Evolutionary conservation across 2,888 invertebrate genomes (phyloP), one percentile per base, ranked within the genome.

Genomic region (Protonemura montana): DNA sequence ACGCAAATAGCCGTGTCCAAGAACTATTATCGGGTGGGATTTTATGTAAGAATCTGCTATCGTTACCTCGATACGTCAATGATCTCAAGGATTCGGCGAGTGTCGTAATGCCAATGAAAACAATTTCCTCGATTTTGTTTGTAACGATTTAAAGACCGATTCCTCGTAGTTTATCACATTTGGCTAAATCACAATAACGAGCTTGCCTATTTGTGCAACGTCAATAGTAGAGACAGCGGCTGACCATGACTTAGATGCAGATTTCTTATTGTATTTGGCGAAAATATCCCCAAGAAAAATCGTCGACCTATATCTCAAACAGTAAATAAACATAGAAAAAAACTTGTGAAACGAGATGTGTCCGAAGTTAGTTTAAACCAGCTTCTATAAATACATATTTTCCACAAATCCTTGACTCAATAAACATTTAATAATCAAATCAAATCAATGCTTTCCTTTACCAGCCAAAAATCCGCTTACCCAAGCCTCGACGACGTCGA

Each of bases 401-500:
- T 1, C 59, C 59, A 21, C 59, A 21, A 2, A 59, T 59, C 59
- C 59, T 59, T 59, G 59, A 59, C 59, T 59, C 21, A 21, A 59
- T 59, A 59, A 59, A 59, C 59, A 59, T 59, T 59, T 59, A 13
- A 59, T 59, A 59, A 59, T 59, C 59, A 59, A 21, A 59, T 59
- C 13, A 59, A 59, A 59, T 59, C 59, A 59, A 59, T 27, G 7
- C 25, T 2, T 27, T 27, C 26, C 5, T 10, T n/a, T 28, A 82
- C 29, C 29, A 82, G 3, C 59, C 59, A 26, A 82, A 35, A 59
- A 21, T 5, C 27, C 76, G 3, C 84, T 78, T 35, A 85, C 30
- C 85, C 85, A 21, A 86, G 84, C 27, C 85, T 21, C 0, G 87
- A 87, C 10, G 86, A 86, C 28, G 85, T 92, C 86, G 93, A 93